Evolutionary conservation across 2,113 vertebrate species (phyloP).

Genomic region (Ctenodactylus gundi): DNA sequence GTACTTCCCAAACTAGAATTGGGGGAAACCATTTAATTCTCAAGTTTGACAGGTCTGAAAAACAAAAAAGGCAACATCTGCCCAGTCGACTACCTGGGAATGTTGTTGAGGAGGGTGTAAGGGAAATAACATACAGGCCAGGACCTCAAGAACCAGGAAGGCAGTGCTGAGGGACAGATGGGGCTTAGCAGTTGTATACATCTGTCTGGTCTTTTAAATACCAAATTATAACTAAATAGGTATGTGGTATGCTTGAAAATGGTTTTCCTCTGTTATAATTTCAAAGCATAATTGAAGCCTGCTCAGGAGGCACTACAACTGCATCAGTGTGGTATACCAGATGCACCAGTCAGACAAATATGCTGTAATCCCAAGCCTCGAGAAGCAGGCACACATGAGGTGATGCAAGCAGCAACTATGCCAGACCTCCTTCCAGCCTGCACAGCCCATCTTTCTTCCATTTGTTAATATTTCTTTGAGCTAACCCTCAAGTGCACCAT

Average conservation of each 20-base stretch:
- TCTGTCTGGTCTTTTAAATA: background rate
- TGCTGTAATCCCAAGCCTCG: background rate
- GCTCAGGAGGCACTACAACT: conserved; percentile 11
- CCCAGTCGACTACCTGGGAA: background rate
- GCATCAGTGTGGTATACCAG: background rate
- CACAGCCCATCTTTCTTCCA: background rate
- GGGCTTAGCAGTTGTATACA: background rate
- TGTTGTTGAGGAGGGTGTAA: background rate
- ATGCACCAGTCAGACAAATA: conserved; percentile 42
- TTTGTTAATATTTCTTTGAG: conserved; percentile 9
- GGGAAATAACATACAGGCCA: background rate
- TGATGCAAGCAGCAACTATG: background rate
- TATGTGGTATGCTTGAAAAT: background rate
- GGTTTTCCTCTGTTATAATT: conserved; percentile 44
- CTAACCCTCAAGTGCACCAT: background rate
- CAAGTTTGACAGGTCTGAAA: background rate
- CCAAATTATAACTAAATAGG: background rate
- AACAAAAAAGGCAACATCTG: background rate
- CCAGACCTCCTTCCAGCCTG: background rate
- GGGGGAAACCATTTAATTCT: background rate
- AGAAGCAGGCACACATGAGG: background rate
- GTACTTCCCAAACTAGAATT: background rate
- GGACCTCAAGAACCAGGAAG: background rate
- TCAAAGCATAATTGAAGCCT: conserved; percentile 41
- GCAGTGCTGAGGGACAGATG: background rate